Base-by-base conservation (phyloP, 2,113 vertebrate species). In the Misgurnus mizolepis region DNA sequence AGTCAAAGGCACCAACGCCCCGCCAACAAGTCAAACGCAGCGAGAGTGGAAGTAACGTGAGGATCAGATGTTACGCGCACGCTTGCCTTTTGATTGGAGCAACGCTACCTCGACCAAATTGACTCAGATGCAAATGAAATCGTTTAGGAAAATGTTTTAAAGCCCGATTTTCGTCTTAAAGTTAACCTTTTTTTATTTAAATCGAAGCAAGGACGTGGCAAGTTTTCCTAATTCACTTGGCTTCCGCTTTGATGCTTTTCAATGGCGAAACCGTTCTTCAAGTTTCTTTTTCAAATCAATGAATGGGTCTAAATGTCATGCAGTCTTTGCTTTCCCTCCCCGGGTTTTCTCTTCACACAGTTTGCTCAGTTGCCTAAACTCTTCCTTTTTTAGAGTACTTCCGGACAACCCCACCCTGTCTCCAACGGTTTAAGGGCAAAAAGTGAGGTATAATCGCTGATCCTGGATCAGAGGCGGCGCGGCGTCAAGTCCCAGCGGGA, bases 311-410 rank as follows among this genome's bases (percentile, higher is more conserved):
- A 12, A 61, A 60, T 15, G 66, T 50, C 41, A 74, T 69, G 45
- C 5, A 47, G 70, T 60, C 7, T 41, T 9, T 0, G 12, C 71
- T 68, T 55, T 41, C 41, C 70, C 78, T 78, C 60, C 76, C 71
- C n/a, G 76, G 58, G 76, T 75, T 82, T 84, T 78, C 56, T 58
- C 72, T 74, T 82, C 88, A 17, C 66, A 4, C 62, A 45, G 39
- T 80, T 78, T 78, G 79, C 87, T 90, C 87, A 84, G 79, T 88
- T 90, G 89, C 87, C 88, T 91, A 89, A 90, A 89, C 90, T 90
- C 88, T 86, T 81, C 45, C 61, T 49, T 67, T 81, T 81, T 73
- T 68, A 41, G 34, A 41, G 18, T 45, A 85, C 81, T 87, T 87
- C 86, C 86, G 76, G 78, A 76, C 80, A 71, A 58, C 88, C 85